Base-by-base conservation (phyloP, 1,140 invertebrate species). In the Sesamia nonagrioides region DNA sequence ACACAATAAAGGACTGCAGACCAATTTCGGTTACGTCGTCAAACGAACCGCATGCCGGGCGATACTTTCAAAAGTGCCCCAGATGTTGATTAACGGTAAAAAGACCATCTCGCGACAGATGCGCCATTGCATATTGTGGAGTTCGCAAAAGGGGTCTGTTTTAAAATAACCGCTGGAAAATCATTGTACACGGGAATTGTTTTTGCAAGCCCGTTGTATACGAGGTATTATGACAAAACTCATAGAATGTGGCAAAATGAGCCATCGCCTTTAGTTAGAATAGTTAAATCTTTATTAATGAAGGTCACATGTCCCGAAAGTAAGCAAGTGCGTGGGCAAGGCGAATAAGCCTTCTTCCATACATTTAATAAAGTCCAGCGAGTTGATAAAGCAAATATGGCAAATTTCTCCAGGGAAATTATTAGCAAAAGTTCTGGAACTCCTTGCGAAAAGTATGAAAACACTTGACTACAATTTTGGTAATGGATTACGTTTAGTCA, bases 51-150 rank as follows among this genome's bases (percentile, higher is more conserved):
- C 83, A 81, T 85, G 82, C 84, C 73, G 78, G 76, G 81, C 73
- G 40, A 63, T 86, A 94, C 93, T 94, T 94, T 94, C 93, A 88
- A 94, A 93, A 92, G 82, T 94, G 93, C 86, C 93, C 92, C 91
- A 94, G 92, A 91, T 94, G 93, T 81, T 86, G 84, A 75, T 72
- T 93, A 94, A 94, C 93, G 91, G 93, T 93, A 93, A 81, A 82
- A 78, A 84, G 71, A 84, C 82, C 87, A 87, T 86, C 84, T 82
- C 84, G 81, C 86, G 86, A 90, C 88, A 91, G 86, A 89, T 90
- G 90, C 82, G 69, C 50, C 58, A 80, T 71, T 84, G 84, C 84
- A 83, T 72, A 79, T 71, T 75, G 72, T 60, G 50, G 37, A 58
- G 33, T 58, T 72, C 58, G 40, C 50, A 15, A 27, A 74, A 13